Base-by-base conservation (phyloP, 1,140 invertebrate genomes). In the Sinonovacula constricta region DNA sequence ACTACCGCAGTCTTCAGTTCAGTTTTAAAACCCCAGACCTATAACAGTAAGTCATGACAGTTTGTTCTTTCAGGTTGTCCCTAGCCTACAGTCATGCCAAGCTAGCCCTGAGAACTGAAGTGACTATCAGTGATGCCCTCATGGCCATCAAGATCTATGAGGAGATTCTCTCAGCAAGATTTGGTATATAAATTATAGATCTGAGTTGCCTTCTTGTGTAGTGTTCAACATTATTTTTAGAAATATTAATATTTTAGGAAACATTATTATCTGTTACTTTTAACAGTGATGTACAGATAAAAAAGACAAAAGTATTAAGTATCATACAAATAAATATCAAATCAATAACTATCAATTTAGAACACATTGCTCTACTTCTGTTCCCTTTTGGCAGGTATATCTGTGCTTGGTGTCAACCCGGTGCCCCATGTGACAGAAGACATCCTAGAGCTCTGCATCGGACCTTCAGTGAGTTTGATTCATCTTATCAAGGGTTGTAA, bases 61-160 rank as follows among this genome's bases (percentile, higher is more conserved):
- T n/a, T n/a, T n/a, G 7, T 15, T 34, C 26, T 81, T 79, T 60
- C 33, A 86, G 84, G 34, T 78, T 72, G 26, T 84, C 83, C 26
- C 59, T 86, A 10, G 74, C 84, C 34, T 65, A 72, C 34, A 77
- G 81, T 15, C 77, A 83, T 80, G 84, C 84, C 26, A 86, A 84
- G 33, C 66, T 86, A 14, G 77, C 72, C 31, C 72, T 84, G 3
- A 66, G 71, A 26, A 51, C 33, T 31, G 62, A 76, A 53, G 84
- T 86, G 14, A 70, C 67, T 2, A 39, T 81, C 18, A 51, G 75
- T 34, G 84, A 86, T 83, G 83, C 84, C 26, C 59, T 86, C n/a
- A 83, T 84, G 79, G 84, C 83, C 12, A 77, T 86, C 24, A 66
- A 72, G n/a, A 36, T 86, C 7, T 84, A 84, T 80, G 84, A 86